Base-by-base conservation (phyloP, 2,888 invertebrate genomes). In the Hecatera dysodea region DNA sequence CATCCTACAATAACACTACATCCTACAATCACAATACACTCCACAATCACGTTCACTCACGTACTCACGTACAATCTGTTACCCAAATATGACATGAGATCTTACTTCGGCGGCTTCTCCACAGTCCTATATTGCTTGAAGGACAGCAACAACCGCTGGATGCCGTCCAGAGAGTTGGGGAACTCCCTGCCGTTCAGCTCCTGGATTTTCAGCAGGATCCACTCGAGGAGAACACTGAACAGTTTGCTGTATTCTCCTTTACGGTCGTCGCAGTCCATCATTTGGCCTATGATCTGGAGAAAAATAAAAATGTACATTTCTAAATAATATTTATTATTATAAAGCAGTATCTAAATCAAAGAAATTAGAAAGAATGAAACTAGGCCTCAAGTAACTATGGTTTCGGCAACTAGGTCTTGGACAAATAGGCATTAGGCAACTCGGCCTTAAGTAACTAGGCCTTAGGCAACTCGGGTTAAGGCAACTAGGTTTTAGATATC, bases 91-190 rank as follows among this genome's bases (percentile, higher is more conserved):
- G n/a, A 2, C 8, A 22, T 7, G 9, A 5, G 0, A 39, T 90
- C 97, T 96, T 90, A 98, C 97, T 99, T 99, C 78, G 99, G 99
- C 12, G 99, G 99, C 94, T 99, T 99, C 93, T 99, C 99, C 59
- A 98, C 97, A 0, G 99, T 99, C 84, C 99, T 96, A 93, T 99
- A 99, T 90, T 99, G 98, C 88, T 99, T 99, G 95, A 99, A 99
- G 50, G 97, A 96, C 67, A 98, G 94, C 84, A 99, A 94, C 88
- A 99, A 97, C 55, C 98, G 97, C 94, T 99, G 99, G 85, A 99
- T 99, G 62, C 98, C 99, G 92, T 99, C 99, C 72, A 99, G 94
- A 0, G 98, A 98, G 96, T 99, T 99, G 67, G 99, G 99, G 89
- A 99, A 98, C 76, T 98, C 97, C 17, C 99, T 96, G 87, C 98